Evolutionary conservation across 2,888 invertebrate genomes (phyloP), one percentile per base, ranked within the genome.

Genomic region (Lasioglossum calceatum): DNA sequence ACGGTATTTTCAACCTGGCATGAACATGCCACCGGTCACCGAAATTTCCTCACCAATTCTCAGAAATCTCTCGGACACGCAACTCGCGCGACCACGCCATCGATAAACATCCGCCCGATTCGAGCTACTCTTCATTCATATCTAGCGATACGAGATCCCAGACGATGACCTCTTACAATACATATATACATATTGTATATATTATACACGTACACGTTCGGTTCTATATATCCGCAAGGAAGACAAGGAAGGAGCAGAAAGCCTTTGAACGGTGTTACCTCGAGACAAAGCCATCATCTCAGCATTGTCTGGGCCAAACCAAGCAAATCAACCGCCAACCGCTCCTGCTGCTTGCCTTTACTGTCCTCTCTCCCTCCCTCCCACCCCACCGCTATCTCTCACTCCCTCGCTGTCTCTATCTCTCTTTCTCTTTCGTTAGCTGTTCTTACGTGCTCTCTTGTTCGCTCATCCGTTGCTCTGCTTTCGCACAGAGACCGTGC

Each of bases 231-330:
- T 78, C 47, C 42, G 85, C 19, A 71, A 79, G 87, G 87, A 88
- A 85, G 84, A 86, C 79, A 71, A 74, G 77, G 86, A 88, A 87
- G 88, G 81, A 88, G 85, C 79, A 79, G 81, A 86, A 85, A 89
- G 90, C 88, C 91, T 92, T 93, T 92, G 93, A 93, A 92, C 92
- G 92, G 91, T 91, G 92, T 93, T 93, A 93, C 93, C 91, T 89
- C 92, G 92, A 93, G 94, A 94, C 94, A 94, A 94, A 94, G 93
- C 94, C 93, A 92, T 92, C 92, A 91, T 92, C 93, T 92, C 89
- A 89, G 92, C 92, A 94, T 93, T 94, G 94, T 94, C 93, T 93
- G 88, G 82, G 82, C 89, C 92, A 93, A 94, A 93, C 93, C 93
- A 92, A 93, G 93, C 93, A 94, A 94, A 94, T 94, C 94, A 93